Evolutionary conservation across 2,888 invertebrate genomes (phyloP), one percentile per base, ranked within the genome.

Genomic region (Rhopalosiphum nymphaeae): DNA sequence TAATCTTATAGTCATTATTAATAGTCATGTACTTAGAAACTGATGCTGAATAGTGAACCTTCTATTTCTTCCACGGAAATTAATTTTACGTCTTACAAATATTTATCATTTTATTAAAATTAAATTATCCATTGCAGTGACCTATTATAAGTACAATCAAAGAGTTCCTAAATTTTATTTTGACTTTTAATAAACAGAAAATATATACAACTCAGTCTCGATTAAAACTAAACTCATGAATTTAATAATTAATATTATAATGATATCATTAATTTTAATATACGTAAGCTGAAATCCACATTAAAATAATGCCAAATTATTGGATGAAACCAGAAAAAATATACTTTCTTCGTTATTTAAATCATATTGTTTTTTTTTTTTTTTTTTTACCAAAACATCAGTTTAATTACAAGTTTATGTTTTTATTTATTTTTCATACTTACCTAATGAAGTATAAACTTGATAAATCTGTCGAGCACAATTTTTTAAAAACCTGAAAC

Each of bases 401-500:
- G n/a, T 88, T 88, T 88, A 88, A 88, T 88, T 53, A 53, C 36
- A 36, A 36, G 21, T 36, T 3, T 88, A 88, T 88, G 26, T 56
- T 89, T 56, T 13, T 56, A 57, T 57, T 89, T 56, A 5, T 49
- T 49, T 49, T 87, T 29, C 13, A 29, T 29, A 90, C 90, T 90
- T 90, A 90, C 90, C 67, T 90, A 46, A 90, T 67, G 61, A 90
- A 90, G 46, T 90, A 67, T 29, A n/a, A 90, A 10, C 67, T 90
- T 61, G 90, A 67, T 90, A 46, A 67, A 90, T 61, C 61, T 29
- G 89, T 46, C 44, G 25, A 61, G 90, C n/a, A n/a, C 36, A 53
- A 89, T 46, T 16, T 26, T n/a, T n/a, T 11, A 9, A 42, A 44
- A 61, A 61, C 61, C 90, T 90, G n/a, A 90, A 90, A 90, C 44